Evolutionary conservation across 2,797 vertebrate species (phyloP), one percentile per base, ranked within the genome.

Genomic region (Columba guinea): DNA sequence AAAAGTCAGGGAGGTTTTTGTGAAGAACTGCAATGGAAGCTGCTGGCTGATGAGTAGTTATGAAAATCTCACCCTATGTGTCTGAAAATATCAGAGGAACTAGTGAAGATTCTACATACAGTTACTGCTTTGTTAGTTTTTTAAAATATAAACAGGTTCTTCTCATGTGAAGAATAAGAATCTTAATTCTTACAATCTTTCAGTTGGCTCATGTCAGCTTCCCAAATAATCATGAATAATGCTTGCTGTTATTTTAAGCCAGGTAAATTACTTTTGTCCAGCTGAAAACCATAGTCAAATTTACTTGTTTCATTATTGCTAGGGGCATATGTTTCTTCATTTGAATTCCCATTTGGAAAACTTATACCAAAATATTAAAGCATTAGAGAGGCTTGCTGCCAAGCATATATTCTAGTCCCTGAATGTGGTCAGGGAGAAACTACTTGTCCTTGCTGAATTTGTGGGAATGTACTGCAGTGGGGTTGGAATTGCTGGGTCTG

Each of bases 61-160:
- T 82, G 82, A 94, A 92, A 94, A 90, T 94, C 65, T 96, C 14
- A 0, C 80, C 56, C 67, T 79, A 1, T 10, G 3, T 84, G 27
- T 90, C 93, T 95, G 87, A 90, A 94, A 93, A 92, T 95, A 90
- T 4, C 85, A 37, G 78, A 89, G 62, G 30, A 95, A 44, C 70
- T 70, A 74, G 59, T 84, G 55, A 69, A 91, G 90, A 48, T 67
- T 59, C 44, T 93, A 21, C 67, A 49, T 77, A 44, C 2, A 2
- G 41, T 67, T 64, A 65, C 27, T 46, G 69, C 32, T 74, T 75
- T 10, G 2, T 48, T 53, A 19, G 9, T 75, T 65, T 24, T 52
- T 41, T 2, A 20, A 10, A 79, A 49, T 78, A 27, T 4, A 64
- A 77, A 64, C 24, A 74, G 10, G 28, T 87, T 71, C 7, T 84